phyloP scores from a whole-genome alignment of 2,888 invertebrate species.

The Cephus pulcher region DNA sequence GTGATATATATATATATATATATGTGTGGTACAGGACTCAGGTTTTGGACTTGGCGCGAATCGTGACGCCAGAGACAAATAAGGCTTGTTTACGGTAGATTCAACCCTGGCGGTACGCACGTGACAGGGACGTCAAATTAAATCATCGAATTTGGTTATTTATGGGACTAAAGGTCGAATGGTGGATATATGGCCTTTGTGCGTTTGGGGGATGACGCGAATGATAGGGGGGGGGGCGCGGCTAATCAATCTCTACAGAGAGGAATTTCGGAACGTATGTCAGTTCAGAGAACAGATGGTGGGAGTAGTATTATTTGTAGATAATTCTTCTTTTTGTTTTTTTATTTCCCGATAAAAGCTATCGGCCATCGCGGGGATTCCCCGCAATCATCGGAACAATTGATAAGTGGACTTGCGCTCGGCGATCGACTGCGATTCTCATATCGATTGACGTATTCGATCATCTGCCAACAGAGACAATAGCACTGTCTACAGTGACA shows the following conservation, averaged over 20 bases:
- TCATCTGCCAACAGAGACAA: neutral
- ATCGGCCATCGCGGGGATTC: neutral
- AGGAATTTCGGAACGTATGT: neutral
- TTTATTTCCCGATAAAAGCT: neutral
- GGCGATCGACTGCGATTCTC: neutral
- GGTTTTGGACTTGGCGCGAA: neutral
- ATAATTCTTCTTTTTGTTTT: too few relatives aligned
- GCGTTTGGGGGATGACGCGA: neutral
- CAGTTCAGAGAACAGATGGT: neutral
- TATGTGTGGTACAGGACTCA: neutral
- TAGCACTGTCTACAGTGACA: neutral
- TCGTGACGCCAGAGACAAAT: neutral
- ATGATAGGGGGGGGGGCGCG: neutral
- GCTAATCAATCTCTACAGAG: neutral
- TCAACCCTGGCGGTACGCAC: neutral
- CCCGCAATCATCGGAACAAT: neutral
- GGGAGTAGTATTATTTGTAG: neutral
- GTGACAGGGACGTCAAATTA: neutral
- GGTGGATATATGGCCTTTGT: neutral
- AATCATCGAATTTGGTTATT: neutral
- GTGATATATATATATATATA: neutral
- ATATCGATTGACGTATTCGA: neutral
- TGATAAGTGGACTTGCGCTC: neutral
- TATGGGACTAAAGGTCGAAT: neutral
- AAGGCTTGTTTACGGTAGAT: neutral